Base-by-base conservation (phyloP, 2,797 vertebrate genomes). In the Sebastiscus albofasciatus region DNA sequence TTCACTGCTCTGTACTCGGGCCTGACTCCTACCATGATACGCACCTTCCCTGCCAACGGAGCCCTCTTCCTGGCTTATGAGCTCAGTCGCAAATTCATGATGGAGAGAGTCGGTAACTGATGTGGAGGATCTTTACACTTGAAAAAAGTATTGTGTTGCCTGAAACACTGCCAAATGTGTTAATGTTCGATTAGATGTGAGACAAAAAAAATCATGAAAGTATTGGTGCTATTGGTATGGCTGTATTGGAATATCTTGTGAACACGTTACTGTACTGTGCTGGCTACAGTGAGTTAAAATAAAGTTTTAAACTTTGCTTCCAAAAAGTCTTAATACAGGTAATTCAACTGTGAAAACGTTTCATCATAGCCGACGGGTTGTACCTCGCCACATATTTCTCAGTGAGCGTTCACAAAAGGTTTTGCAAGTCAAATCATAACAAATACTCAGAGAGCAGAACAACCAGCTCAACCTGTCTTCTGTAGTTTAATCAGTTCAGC, bases 1-100 rank as follows among this genome's bases (percentile, higher is more conserved):
- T 87, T 98, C 29, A 76, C 81, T 20, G 96, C 96, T 65, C 94
- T 99, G 60, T 99, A 98, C 89, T 99, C 97, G 5, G 98, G 98
- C 87, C 94, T 99, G 73, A 97, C 96, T 7, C 97, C 98, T 13
- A 98, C 98, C 6, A 95, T 98, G 96, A 97, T 99, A 82, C 96
- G 97, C 26, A 97, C 97, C 0, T 97, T 99, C 62, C 96, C 97
- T 29, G 98, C 98, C 89, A 99, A 99, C 0, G 98, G 97, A 34
- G 95, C 97, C 0, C 95, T 99, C 34, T 99, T 99, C 86, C 91
- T 98, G 83, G 96, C 96, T 76, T 98, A 98, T 0, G 97, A 99
- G 73, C 92, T 95, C 54, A 99, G 97, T 87, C 95, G 97, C 71
- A 98, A 96, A 86, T 72, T 96, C 34, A 96, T 99, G 97, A 98